Evolutionary conservation across 2,113 vertebrate species (phyloP).

Genomic region (Grammomys surdaster): DNA sequence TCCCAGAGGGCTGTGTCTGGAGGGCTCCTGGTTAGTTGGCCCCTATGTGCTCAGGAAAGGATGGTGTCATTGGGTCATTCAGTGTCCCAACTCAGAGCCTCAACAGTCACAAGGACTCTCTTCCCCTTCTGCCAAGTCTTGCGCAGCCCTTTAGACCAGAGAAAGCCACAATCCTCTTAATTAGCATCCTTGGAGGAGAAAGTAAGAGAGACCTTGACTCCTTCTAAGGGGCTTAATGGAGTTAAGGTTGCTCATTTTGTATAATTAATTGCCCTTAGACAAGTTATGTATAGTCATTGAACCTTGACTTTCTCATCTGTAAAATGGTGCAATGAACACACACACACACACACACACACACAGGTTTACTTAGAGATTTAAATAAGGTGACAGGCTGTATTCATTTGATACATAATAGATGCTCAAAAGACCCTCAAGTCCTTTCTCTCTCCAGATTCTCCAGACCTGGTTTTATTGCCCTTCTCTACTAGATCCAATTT

Average conservation of each 20-base stretch:
- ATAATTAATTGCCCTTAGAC: background rate
- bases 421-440: background rate
- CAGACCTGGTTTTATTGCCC: background rate
- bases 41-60: background rate
- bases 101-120: background rate
- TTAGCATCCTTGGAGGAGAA: conserved; percentile 12
- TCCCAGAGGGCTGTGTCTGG: background rate
- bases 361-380: background rate
- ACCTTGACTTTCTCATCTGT: conserved; percentile 14
- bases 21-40: too few relatives aligned
- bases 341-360: too few relatives aligned
- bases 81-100: background rate
- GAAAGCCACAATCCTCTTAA: background rate
- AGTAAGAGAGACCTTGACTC: background rate
- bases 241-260: background rate
- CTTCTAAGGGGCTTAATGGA: background rate
- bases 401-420: background rate
- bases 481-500: background rate
- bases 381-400: background rate
- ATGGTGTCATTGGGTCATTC: background rate
- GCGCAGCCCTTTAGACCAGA: background rate
- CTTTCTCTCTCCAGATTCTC: background rate
- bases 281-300: background rate
- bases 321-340: background rate
- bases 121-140: background rate